Percentiles rank a stretch among this genome's conserved stretches.
These are phyloP conservation scores for Caenorhabditis becei DNA, from an alignment of 2,888 invertebrate species.

Conservation along the genomic window DNA sequence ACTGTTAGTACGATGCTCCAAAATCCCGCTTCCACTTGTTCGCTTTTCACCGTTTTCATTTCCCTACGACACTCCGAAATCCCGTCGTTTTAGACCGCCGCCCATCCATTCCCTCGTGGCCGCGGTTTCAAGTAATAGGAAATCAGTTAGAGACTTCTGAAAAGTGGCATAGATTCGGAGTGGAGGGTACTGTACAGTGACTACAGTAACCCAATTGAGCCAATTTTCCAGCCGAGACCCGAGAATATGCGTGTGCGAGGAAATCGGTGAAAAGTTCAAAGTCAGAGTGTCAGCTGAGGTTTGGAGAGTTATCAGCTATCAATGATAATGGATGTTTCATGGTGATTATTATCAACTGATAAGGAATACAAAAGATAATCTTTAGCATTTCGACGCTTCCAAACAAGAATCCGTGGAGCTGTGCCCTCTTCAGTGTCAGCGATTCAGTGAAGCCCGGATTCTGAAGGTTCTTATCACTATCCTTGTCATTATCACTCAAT, in stretches of 20 bases:
- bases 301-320: constrained; percentile 53
- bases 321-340: constrained; percentile 62
- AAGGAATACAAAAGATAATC: neutral
- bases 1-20: no score
- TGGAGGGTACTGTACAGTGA: constrained; percentile 16
- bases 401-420: constrained; percentile 46
- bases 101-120: constrained; percentile 29
- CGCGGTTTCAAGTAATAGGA: constrained; percentile 36
- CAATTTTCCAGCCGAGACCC: constrained; percentile 47
- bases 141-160: constrained; percentile 40
- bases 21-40: constrained; percentile 2
- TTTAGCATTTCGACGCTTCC: constrained; percentile 47
- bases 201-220: neutral
- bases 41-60: neutral
- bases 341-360: neutral
- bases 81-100: neutral
- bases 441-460: constrained; percentile 36
- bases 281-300: constrained; percentile 50
- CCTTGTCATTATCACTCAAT: no score
- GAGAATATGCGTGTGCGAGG: constrained; percentile 46
- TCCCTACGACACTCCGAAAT: neutral
- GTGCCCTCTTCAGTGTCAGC: constrained; percentile 55
- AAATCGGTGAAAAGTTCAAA: constrained; percentile 28
- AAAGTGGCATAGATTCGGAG: constrained; percentile 56
- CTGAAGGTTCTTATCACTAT: constrained; percentile 19